Evolutionary conservation across 30 jellyfish, hydroid and myxozoan genomes (phyloP), one percentile per base, ranked within the genome.

Genomic region (Turritopsis dohrnii): DNA sequence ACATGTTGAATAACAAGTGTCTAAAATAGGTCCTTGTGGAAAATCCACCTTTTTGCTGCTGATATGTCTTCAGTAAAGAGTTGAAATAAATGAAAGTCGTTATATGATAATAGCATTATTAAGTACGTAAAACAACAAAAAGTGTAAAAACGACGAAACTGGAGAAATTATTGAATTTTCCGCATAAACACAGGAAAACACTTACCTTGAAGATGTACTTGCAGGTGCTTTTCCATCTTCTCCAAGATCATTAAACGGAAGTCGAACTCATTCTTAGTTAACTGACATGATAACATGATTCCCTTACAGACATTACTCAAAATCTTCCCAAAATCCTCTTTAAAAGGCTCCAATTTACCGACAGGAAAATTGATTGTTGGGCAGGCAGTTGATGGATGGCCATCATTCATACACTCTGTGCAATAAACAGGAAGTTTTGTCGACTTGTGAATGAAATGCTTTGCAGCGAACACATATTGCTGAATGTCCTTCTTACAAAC

Each of bases 311-410:
- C 71, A 7, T 24, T 29, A 27, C 29, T 77, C 77, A 89, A 75
- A 13, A n/a, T 30, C 7, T 29, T 23, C 21, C 16, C 52, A 52
- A 53, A 52, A 23, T 16, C 74, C 26, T 19, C 28, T 18, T 82
- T 65, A 9, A 84, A 22, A 8, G 74, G 77, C 3, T 83, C 80
- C 80, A 89, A 72, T 7, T 86, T 72, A 28, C 27, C 65, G 27
- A 89, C 66, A 41, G 17, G 65, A 18, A 30, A 18, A 52, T 84
- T 71, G 20, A 66, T 79, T 27, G 18, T 17, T n/a, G 90, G 90
- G 84, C 96, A 89, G 21, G 30, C 79, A 8, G 28, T 29, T 54
- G 5, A 60, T 1, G 76, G 19, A 79, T 89, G 96, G 80, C 88
- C 90, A 25, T 29, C 79, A 9, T 29, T 28, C 66, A 66, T 72